Conservation (phyloP, 2,797 vertebrate genomes). For the Salarias fasciatus region DNA sequence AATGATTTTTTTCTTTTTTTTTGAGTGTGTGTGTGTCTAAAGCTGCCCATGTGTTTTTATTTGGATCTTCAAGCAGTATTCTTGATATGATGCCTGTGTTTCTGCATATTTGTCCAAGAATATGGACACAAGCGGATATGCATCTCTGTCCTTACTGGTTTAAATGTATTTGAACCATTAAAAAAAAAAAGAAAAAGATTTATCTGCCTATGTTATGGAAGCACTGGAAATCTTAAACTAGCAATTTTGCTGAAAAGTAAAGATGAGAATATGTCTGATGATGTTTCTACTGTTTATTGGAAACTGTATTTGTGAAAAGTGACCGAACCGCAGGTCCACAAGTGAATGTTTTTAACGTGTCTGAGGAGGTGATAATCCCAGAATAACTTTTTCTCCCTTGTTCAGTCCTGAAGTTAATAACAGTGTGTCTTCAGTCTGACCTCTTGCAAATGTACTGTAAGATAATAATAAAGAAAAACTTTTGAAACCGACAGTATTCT, state of each 20-base stretch:
- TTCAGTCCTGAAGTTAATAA: slow-evolving; percentile 46
- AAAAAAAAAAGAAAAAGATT: slow-evolving; percentile 3
- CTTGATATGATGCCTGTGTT: slow-evolving; percentile 13
- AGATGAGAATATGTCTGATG: slow-evolving; percentile 24
- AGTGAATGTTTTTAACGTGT: slow-evolving; percentile 51
- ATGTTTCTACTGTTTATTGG: slow-evolving; percentile 49
- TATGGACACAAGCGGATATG: neutral
- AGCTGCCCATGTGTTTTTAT: slow-evolving; percentile 19
- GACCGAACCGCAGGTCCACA: slow-evolving; percentile 25
- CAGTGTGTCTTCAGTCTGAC: slow-evolving; percentile 43
- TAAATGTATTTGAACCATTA: slow-evolving; percentile 22
- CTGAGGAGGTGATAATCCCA: slow-evolving; percentile 20
- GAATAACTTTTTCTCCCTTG: slow-evolving; percentile 24
- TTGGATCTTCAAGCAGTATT: slow-evolving; percentile 27
- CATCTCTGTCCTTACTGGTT: slow-evolving; percentile 10
- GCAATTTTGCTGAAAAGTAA: slow-evolving; percentile 1
- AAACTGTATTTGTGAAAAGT: slow-evolving; percentile 47
- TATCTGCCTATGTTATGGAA: too few species aligned
- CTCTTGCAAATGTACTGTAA: slow-evolving; percentile 55
- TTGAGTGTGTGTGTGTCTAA: slow-evolving; percentile 15
- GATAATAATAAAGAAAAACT: slow-evolving; percentile 55
- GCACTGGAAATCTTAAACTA: slow-evolving; percentile 8
- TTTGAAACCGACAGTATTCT: slow-evolving; percentile 13
- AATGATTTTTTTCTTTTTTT: slow-evolving; percentile 4
- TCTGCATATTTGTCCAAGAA: slow-evolving; percentile 6